These are phyloP conservation scores for Eulimnadia texana DNA, from an alignment of 1,140 invertebrate genomes.

Conservation along the genomic window DNA sequence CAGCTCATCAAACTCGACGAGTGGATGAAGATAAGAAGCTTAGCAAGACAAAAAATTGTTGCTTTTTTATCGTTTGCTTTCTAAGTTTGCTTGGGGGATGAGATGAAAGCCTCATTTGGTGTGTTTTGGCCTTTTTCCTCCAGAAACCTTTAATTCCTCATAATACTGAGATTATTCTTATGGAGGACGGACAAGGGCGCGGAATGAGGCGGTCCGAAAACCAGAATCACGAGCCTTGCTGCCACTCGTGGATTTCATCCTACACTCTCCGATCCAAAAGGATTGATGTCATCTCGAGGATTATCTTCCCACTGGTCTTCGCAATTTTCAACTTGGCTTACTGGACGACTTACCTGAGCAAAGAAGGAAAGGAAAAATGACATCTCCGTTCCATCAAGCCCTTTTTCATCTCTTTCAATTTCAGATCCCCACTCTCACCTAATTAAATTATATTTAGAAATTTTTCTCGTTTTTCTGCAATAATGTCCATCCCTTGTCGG, in stretches of 20 bases:
- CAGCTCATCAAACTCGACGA: no score
- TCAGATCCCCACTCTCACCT: no score
- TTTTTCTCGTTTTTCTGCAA: no score
- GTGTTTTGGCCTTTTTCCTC: conserved; percentile 16
- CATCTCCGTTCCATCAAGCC: neutral
- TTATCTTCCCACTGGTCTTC: conserved; percentile 33
- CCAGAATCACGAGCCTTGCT: conserved; percentile 21
- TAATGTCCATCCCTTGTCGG: no score
- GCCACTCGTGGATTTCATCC: conserved; percentile 26
- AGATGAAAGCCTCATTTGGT: no score
- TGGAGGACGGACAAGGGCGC: conserved; percentile 18
- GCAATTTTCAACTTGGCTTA: conserved; percentile 34
- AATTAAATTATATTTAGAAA: no score
- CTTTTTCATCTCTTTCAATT: no score
- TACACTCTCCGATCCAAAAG: conserved; percentile 30
- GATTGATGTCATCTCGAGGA: conserved; percentile 34
- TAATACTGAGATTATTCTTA: conserved; percentile 4
- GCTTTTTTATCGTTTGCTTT: no score
- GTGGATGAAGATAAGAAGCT: no score
- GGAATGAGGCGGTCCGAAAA: conserved; percentile 21
- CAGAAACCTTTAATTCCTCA: conserved; percentile 25
- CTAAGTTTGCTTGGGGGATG: no score
- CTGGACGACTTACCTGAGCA: conserved; percentile 31
- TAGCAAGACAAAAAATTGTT: no score
- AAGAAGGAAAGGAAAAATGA: conserved; percentile 22